A percentile compares a stretch with the other conserved stretches of the same genome.
phyloP scores from a whole-genome alignment of 2,888 invertebrate genomes.

The Luperina testacea region DNA sequence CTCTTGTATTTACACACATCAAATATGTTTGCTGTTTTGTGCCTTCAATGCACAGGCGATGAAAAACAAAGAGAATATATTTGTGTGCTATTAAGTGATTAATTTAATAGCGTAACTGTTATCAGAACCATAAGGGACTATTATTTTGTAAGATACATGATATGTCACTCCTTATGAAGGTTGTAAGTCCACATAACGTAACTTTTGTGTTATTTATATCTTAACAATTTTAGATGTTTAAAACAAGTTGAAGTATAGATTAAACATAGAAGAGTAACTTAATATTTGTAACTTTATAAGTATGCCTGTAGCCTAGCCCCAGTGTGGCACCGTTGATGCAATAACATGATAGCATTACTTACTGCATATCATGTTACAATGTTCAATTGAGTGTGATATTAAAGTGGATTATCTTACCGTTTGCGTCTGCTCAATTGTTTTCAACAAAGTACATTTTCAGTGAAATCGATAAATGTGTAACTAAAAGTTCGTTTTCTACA shows the following conservation, averaged over 20 bases:
- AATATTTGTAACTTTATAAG: slow-evolving; percentile 81
- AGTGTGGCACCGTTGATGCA: slow-evolving; percentile 70
- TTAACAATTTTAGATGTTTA: slow-evolving; percentile 85
- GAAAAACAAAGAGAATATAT: slow-evolving; percentile 63
- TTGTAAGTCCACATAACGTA: slow-evolving; percentile 88
- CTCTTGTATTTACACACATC: slow-evolving; percentile 43
- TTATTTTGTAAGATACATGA: slow-evolving; percentile 76
- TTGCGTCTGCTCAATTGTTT: slow-evolving; percentile 66
- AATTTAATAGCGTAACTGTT: slow-evolving; percentile 65
- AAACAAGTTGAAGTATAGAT: slow-evolving; percentile 81
- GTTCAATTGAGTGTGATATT: slow-evolving; percentile 67
- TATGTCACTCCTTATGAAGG: slow-evolving; percentile 87
- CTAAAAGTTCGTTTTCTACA: slow-evolving; percentile 68
- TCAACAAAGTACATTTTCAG: slow-evolving; percentile 68
- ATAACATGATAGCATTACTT: slow-evolving; percentile 69
- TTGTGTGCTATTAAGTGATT: slow-evolving; percentile 59
- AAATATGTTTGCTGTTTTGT: slow-evolving; percentile 34
- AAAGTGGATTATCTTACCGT: slow-evolving; percentile 54
- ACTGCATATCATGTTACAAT: slow-evolving; percentile 73
- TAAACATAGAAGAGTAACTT: slow-evolving; percentile 80
- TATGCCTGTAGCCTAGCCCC: slow-evolving; percentile 79
- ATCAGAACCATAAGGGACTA: slow-evolving; percentile 74
- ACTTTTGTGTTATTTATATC: slow-evolving; percentile 86
- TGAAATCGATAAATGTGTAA: slow-evolving; percentile 62
- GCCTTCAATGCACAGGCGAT: slow-evolving; percentile 47